A percentile compares a stretch with the other conserved stretches of the same genome.
Conservation (phyloP, 2,888 invertebrate species). For the Epistrophe eligans region DNA sequence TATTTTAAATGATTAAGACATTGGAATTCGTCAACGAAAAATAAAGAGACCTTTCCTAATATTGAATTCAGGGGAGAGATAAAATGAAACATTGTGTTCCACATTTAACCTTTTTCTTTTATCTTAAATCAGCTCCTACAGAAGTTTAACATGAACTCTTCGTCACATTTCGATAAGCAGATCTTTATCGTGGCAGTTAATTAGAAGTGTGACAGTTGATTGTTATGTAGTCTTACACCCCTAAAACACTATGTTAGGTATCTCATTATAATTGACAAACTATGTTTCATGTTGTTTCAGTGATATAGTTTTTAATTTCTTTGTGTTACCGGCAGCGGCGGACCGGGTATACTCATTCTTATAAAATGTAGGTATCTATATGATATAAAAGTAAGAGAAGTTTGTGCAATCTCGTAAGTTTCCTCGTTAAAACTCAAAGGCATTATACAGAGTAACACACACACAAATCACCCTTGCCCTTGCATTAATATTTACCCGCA, state of each 20-base stretch:
- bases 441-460: neutral
- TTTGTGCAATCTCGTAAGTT: conserved; percentile 19
- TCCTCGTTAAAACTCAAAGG: neutral
- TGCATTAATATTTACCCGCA: conserved; percentile 60
- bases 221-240: conserved; percentile 11
- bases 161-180: conserved; percentile 34
- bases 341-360: neutral
- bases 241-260: neutral
- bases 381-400: neutral
- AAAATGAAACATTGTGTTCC: neutral
- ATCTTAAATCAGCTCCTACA: conserved; percentile 31
- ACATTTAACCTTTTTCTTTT: conserved; percentile 6
- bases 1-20: neutral
- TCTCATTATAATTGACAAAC: conserved; percentile 28
- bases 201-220: conserved; percentile 37
- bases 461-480: neutral
- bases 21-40: neutral
- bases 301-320: neutral
- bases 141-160: conserved; percentile 21
- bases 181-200: conserved; percentile 27
- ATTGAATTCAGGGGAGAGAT: neutral
- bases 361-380: too few relatives aligned
- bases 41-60: neutral
- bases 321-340: neutral
- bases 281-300: conserved; percentile 16